Evolutionary conservation across 2,797 vertebrate species (phyloP), one percentile per base, ranked within the genome.

Genomic region (Sebastes itinus): DNA sequence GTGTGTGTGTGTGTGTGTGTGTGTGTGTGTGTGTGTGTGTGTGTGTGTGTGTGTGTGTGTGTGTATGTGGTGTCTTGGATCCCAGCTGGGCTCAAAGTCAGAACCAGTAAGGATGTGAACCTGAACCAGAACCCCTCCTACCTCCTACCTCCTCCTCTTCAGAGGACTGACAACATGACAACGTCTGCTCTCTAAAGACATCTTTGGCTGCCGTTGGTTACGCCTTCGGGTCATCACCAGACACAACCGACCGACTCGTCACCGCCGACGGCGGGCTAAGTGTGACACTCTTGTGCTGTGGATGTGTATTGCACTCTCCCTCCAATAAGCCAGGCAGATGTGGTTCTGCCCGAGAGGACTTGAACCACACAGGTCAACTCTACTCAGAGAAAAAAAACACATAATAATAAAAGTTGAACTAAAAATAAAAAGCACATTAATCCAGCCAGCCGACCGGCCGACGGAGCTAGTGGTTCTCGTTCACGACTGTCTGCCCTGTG

Each of bases 261-360:
- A 93, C 91, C 91, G 88, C 87, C 84, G 79, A 86, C 68, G 88
- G 91, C 78, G 75, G 87, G 87, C 82, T 70, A 80, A 78, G 68
- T 74, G 71, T 88, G 88, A 81, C 54, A 83, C 72, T 84, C 38
- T 54, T 87, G 79, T 85, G 93, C 91, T 89, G 89, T 80, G 90
- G 81, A 88, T 90, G 85, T 89, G 87, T 95, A 95, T 95, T 95
- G 94, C 94, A 95, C 94, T 92, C 90, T 93, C 88, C 92, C 92
- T 87, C 86, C 75, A 86, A 86, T 80, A 80, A 80, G 80, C 78
- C 84, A 81, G 87, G 83, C 90, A 92, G 91, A 87, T 72, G 82
- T 88, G 6, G 14, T 80, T 90, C 89, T 89, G 90, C 84, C 88
- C 56, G 71, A 90, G 83, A 90, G 86, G 90, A 91, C 86, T 58